phyloP scores from a whole-genome alignment of 2,113 vertebrate genomes.

The Mohoua ochrocephala region DNA sequence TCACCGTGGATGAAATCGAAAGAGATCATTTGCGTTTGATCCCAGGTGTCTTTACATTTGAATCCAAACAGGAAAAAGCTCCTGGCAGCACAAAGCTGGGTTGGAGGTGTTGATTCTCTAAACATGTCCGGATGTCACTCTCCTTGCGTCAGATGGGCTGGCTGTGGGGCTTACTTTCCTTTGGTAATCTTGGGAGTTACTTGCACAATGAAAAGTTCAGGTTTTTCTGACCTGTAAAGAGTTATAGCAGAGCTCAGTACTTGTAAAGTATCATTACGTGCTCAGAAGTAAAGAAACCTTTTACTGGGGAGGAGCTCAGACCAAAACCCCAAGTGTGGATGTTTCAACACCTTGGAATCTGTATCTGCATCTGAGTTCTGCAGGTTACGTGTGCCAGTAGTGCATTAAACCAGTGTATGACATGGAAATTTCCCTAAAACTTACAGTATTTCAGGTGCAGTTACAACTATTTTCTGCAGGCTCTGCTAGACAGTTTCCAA shows the following conservation, averaged over 20 bases:
- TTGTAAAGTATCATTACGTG: not conserved
- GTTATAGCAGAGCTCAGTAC: not conserved
- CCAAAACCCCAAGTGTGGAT: not conserved
- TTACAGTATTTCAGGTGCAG: not conserved
- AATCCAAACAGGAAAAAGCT: conserved; percentile 28
- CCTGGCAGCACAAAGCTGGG: not conserved
- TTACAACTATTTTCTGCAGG: not conserved
- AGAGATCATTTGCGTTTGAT: not conserved
- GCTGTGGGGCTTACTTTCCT: not conserved
- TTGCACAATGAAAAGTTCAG: not conserved
- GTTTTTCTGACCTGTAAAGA: not conserved
- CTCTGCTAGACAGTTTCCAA: not conserved
- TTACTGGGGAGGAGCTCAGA: not conserved
- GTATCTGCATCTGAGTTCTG: not conserved
- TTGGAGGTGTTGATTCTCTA: not conserved
- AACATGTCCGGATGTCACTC: not conserved
- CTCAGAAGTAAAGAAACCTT: not conserved
- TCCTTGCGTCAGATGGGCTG: not conserved
- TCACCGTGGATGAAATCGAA: not conserved
- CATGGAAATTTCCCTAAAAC: conserved; percentile 21
- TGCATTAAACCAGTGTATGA: not conserved
- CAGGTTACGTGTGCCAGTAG: not conserved
- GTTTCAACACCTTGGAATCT: not conserved
- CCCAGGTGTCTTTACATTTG: not conserved
- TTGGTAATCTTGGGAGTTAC: not conserved